Conservation (phyloP, 35 echinoderm and acorn worm genomes). For the Patiria miniata region DNA sequence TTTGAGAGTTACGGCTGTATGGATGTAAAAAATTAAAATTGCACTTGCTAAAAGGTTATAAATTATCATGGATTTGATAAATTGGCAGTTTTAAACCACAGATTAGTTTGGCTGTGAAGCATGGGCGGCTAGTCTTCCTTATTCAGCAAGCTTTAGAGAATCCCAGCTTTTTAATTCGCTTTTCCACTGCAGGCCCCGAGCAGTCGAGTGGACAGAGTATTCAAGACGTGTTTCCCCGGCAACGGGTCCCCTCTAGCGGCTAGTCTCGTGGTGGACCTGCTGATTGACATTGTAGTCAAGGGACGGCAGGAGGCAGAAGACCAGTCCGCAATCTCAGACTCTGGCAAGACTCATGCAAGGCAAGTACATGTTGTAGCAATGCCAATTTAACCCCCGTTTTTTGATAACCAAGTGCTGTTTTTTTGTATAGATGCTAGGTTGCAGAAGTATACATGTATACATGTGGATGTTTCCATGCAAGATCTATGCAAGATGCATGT, state of each 20-base stretch:
- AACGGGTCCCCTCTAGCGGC: neutral
- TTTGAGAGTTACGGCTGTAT: too few relatives aligned
- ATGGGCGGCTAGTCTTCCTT: too few relatives aligned
- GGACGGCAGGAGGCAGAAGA: neutral
- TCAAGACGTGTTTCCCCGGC: constrained; percentile 25
- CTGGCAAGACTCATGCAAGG: neutral
- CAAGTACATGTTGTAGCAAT: neutral
- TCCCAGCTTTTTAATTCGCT: neutral
- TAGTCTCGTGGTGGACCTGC: neutral
- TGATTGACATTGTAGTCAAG: constrained; percentile 19
- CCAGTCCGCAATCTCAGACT: neutral
- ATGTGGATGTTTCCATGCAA: neutral
- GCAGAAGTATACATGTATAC: neutral
- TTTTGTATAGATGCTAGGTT: neutral
- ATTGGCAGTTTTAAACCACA: too few relatives aligned
- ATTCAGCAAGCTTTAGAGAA: too few relatives aligned
- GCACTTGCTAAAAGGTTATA: too few relatives aligned
- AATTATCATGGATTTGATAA: too few relatives aligned
- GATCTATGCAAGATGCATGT: neutral
- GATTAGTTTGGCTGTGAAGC: too few relatives aligned
- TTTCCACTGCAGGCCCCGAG: neutral
- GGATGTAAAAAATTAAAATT: too few relatives aligned
- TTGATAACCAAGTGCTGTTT: neutral
- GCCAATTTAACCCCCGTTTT: neutral
- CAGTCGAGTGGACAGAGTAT: constrained; percentile 32